A percentile compares a stretch with the other conserved stretches of the same genome.
These are phyloP conservation scores for Amorpha juglandis DNA, from an alignment of 2,888 invertebrate genomes.

Conservation along the genomic window DNA sequence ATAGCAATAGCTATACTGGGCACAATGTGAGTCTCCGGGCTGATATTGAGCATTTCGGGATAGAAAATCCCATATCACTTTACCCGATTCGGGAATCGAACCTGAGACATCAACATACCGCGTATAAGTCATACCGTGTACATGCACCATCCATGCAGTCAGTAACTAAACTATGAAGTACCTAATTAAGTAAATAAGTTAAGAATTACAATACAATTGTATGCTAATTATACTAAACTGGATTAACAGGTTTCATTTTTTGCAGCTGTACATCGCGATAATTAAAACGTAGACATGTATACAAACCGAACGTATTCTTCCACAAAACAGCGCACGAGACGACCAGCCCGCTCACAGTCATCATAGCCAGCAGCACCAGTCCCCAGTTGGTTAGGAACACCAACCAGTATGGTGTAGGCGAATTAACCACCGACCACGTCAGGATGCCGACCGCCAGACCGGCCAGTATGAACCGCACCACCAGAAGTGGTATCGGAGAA, in stretches of 20 bases:
- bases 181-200: no score
- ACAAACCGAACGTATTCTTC: conserved; percentile 58
- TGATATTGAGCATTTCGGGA: no score
- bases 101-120: no score
- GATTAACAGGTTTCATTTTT: neutral
- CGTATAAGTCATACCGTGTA: no score
- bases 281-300: neutral
- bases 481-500: conserved; percentile 64
- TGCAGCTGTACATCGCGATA: no score
- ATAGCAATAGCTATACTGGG: no score
- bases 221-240: neutral
- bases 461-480: conserved; percentile 58
- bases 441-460: conserved; percentile 56
- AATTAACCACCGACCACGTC: conserved; percentile 60
- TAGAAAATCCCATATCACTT: no score
- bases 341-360: conserved; percentile 55
- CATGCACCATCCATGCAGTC: no score
- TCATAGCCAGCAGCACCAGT: conserved; percentile 56
- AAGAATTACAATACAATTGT: no score
- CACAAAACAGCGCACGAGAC: conserved; percentile 56
- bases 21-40: no score
- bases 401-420: conserved; percentile 57
- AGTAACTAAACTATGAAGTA: neutral
- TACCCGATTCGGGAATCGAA: no score
- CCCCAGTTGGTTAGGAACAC: conserved; percentile 79